These are phyloP conservation scores for Rhynchonycteris naso DNA, from an alignment of 2,797 vertebrate species.

Conservation along the genomic window DNA sequence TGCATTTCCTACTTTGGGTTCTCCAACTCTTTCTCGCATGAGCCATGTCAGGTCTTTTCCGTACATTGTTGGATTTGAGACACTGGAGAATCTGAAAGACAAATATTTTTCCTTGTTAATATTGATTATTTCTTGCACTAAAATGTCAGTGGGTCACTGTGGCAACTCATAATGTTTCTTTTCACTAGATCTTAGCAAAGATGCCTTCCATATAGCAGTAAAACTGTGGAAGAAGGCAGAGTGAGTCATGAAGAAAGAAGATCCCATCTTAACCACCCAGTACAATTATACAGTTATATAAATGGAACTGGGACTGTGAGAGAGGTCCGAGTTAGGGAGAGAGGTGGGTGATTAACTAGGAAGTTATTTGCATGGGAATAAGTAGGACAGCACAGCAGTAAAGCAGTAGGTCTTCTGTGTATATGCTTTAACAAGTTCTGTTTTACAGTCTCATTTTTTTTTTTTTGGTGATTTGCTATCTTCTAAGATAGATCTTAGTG, in stretches of 20 bases:
- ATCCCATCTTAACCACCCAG: background rate
- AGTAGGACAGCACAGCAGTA: background rate
- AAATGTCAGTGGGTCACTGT: background rate
- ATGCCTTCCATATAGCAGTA: background rate
- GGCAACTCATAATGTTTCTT: background rate
- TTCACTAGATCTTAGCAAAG: background rate
- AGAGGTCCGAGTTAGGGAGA: background rate
- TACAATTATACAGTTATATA: background rate
- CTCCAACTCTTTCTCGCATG: background rate
- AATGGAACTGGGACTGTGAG: background rate
- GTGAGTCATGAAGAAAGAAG: background rate
- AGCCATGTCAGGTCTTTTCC: background rate
- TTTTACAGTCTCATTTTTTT: background rate
- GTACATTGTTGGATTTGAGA: background rate
- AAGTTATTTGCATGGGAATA: background rate
- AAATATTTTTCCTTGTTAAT: background rate
- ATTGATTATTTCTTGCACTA: background rate
- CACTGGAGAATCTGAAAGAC: background rate
- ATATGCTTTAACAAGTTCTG: background rate
- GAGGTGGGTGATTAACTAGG: background rate
- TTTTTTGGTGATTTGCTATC: slow-evolving; percentile 22
- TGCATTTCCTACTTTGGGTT: background rate
- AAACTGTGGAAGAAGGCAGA: background rate
- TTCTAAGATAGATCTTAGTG: slow-evolving; percentile 20
- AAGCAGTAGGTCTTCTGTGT: background rate